Evolutionary conservation across 1,140 invertebrate genomes (phyloP).

Genomic region (Caenorhabditis remanei): DNA sequence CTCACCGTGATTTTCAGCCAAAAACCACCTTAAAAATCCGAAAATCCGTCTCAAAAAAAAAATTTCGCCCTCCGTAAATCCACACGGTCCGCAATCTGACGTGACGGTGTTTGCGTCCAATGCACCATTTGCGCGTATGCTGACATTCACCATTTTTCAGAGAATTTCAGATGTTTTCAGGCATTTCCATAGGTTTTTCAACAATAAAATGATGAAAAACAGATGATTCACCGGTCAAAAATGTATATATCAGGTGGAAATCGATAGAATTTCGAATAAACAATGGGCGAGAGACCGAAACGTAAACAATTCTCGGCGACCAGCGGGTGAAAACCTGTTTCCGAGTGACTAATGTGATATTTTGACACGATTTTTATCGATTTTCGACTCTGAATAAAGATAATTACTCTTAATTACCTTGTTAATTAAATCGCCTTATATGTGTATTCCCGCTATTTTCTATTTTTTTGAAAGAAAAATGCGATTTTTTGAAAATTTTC

Average conservation of each 20-base stretch:
- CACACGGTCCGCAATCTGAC: neutral
- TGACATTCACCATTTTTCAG: neutral
- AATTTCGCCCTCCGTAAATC: too few relatives aligned
- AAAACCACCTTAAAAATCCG: too few relatives aligned
- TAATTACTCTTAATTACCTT: neutral
- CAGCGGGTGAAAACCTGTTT: neutral
- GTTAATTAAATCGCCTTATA: neutral
- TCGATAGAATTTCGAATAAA: constrained; percentile 1
- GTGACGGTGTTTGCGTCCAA: constrained; percentile 25
- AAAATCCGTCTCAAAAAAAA: too few relatives aligned
- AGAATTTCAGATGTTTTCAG: neutral
- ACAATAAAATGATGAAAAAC: neutral
- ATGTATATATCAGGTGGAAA: neutral
- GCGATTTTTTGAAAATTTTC: neutral
- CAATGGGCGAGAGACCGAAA: constrained; percentile 21
- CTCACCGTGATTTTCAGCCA: too few relatives aligned
- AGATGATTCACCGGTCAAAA: neutral
- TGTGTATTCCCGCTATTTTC: neutral
- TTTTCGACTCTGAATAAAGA: neutral
- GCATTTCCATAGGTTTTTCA: neutral
- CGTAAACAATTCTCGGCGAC: neutral
- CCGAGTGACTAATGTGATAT: neutral
- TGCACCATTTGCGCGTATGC: constrained; percentile 22
- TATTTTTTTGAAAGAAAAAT: neutral
- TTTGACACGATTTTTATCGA: neutral